phyloP scores from a whole-genome alignment of 2,888 invertebrate genomes.

The Cremastinae sp. region DNA sequence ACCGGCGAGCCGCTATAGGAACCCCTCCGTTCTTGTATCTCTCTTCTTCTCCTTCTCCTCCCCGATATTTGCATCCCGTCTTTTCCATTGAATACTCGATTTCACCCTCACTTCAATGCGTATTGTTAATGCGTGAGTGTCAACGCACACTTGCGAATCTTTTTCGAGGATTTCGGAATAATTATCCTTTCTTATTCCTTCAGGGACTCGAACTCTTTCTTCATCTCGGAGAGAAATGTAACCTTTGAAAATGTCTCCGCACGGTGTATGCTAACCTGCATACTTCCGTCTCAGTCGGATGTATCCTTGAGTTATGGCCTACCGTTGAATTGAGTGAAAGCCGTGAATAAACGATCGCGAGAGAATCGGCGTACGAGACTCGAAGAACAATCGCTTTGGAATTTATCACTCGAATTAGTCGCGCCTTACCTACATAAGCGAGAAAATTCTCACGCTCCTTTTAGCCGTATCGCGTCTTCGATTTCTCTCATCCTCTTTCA shows the following conservation, averaged over 20 bases:
- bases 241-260: constrained; percentile 6
- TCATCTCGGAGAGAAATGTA: constrained; percentile 14
- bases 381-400: constrained; percentile 69
- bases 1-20: constrained; percentile 38
- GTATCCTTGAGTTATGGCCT: constrained; percentile 12
- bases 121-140: not conserved
- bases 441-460: constrained; percentile 55
- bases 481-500: not conserved
- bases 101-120: constrained; percentile 24
- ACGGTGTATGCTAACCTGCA: not conserved
- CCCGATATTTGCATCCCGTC: constrained; percentile 48
- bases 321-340: constrained; percentile 28
- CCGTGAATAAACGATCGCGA: constrained; percentile 27
- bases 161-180: constrained; percentile 43
- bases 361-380: not conserved
- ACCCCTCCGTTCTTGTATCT: too few species aligned
- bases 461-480: not conserved
- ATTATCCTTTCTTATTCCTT: constrained; percentile 21
- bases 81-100: constrained; percentile 48
- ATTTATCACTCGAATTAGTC: constrained; percentile 66
- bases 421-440: constrained; percentile 34
- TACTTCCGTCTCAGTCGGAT: not conserved
- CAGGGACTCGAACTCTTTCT: constrained; percentile 10
- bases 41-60: constrained; percentile 18
- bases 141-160: not conserved